phyloP scores from a whole-genome alignment of 2,888 invertebrate genomes.

The Dolichopus griseipennis region DNA sequence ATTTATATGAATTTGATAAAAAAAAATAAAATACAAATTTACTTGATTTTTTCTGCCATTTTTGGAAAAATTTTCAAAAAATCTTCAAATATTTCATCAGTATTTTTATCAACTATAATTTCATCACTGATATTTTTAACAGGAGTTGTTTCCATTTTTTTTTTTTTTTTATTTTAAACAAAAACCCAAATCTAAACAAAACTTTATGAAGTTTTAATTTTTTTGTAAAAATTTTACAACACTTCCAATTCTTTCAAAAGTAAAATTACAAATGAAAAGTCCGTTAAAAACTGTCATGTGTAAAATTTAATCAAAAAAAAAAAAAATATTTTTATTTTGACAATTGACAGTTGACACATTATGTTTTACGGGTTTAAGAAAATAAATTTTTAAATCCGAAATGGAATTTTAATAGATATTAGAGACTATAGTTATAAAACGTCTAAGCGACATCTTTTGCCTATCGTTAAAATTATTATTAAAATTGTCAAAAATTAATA shows the following conservation, averaged over 20 bases:
- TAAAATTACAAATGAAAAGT: neutral
- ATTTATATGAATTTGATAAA: too few relatives aligned
- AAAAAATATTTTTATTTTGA: neutral
- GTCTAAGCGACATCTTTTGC: too few relatives aligned
- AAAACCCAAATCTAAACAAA: too few relatives aligned
- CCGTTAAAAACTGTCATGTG: neutral
- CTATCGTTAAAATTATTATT: too few relatives aligned
- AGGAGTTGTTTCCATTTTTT: neutral
- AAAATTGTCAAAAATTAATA: too few relatives aligned
- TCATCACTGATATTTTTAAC: neutral
- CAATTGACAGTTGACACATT: too few relatives aligned
- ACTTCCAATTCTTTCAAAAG: neutral
- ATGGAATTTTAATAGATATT: too few relatives aligned
- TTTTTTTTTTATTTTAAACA: too few relatives aligned
- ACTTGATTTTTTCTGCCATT: neutral
- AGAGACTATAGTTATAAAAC: too few relatives aligned
- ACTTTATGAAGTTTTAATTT: too few relatives aligned
- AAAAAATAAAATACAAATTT: neutral
- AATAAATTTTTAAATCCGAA: too few relatives aligned
- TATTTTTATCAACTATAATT: neutral
- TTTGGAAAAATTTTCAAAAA: neutral
- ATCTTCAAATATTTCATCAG: neutral
- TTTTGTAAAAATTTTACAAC: neutral
- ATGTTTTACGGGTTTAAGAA: too few relatives aligned
- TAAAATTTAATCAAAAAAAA: neutral